phyloP scores from a whole-genome alignment of 2,888 invertebrate species.

The Coenonympha glycerion region DNA sequence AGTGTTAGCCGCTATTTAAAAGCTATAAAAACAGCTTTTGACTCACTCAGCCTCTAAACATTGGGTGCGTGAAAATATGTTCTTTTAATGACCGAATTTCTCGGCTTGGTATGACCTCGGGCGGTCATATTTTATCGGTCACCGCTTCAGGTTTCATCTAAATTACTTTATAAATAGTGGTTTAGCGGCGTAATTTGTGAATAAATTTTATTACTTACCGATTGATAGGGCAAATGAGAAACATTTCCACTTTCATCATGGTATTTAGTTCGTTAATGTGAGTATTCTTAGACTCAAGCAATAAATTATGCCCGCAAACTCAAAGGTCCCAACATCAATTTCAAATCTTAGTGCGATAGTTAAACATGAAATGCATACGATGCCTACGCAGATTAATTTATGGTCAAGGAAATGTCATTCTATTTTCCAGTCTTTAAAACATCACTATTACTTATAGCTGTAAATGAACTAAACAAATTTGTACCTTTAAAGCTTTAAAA shows the following conservation, averaged over 20 bases:
- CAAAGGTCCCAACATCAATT: slow-evolving; percentile 1
- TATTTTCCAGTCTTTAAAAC: neutral
- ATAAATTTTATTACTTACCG: slow-evolving; percentile 5
- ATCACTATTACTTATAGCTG: neutral
- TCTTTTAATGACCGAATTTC: slow-evolving; percentile 59
- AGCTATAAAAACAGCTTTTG: slow-evolving; percentile 63
- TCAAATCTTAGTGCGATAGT: neutral
- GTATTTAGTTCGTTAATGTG: neutral
- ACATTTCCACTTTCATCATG: neutral
- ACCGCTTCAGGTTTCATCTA: slow-evolving; percentile 16
- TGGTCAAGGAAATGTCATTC: neutral
- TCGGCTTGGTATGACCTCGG: slow-evolving; percentile 31
- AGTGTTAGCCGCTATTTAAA: slow-evolving; percentile 66
- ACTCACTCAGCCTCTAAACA: slow-evolving; percentile 49
- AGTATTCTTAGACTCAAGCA: neutral
- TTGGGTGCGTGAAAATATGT: slow-evolving; percentile 64
- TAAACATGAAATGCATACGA: slow-evolving; percentile 3
- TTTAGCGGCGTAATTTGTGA: slow-evolving; percentile 7
- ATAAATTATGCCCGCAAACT: slow-evolving; percentile 1
- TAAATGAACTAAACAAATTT: neutral
- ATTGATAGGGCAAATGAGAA: neutral
- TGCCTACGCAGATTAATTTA: slow-evolving; percentile 1
- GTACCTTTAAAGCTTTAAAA: neutral
- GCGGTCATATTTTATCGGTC: slow-evolving; percentile 20
- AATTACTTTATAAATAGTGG: slow-evolving; percentile 24